Conservation (phyloP, 37 sponge, comb jelly and placozoan genomes). For the Crambe crambe region DNA sequence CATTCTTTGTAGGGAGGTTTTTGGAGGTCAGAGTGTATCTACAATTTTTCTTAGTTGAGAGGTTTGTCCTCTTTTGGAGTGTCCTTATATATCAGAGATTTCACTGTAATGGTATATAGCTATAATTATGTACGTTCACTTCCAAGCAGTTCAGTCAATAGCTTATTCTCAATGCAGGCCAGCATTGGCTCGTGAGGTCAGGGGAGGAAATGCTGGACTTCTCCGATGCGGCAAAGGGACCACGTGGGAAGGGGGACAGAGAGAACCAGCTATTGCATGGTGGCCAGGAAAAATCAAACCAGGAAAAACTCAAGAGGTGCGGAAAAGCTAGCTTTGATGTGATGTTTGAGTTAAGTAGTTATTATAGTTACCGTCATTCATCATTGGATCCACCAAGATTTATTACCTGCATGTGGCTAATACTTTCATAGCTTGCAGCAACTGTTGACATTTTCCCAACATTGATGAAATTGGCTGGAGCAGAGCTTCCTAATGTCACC, state of each 20-base stretch:
- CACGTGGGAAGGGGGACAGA: conserved; percentile 83
- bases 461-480: conserved; percentile 41
- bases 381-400: too few relatives aligned
- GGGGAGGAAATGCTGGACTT: conserved; percentile 78
- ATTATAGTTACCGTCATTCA: neutral
- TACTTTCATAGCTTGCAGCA: conserved; percentile 57
- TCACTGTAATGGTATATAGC: too few relatives aligned
- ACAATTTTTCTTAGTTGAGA: too few relatives aligned
- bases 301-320: conserved; percentile 67
- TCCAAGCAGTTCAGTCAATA: too few relatives aligned
- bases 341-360: too few relatives aligned
- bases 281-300: conserved; percentile 75
- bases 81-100: too few relatives aligned
- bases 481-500: conserved; percentile 26
- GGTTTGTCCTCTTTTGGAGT: too few relatives aligned
- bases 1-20: too few relatives aligned
- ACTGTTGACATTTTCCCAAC: conserved; percentile 81
- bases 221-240: conserved; percentile 83
- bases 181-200: conserved; percentile 48
- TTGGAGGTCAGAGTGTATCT: too few relatives aligned
- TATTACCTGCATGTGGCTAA: too few relatives aligned
- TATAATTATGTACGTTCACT: too few relatives aligned
- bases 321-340: neutral
- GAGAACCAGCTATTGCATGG: conserved; percentile 83
- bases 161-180: too few relatives aligned